Conservation (phyloP, 2,888 invertebrate species). For the Drosophila prolongata region DNA sequence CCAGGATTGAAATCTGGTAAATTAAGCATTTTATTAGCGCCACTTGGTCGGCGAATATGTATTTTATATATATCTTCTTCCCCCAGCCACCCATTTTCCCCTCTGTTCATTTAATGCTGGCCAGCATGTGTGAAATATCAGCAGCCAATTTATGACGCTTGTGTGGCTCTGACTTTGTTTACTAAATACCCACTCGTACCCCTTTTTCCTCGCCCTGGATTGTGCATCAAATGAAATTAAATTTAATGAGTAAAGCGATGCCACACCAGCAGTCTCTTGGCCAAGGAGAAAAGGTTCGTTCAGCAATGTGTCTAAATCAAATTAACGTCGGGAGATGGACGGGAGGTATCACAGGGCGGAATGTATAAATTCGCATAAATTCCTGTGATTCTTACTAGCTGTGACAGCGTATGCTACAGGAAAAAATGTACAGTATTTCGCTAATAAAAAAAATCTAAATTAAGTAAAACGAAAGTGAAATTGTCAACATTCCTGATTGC, state of each 20-base stretch:
- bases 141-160: conserved; percentile 71
- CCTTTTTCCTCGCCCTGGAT: conserved; percentile 7
- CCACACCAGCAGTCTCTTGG: conserved; percentile 48
- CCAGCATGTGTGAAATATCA: conserved; percentile 76
- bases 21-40: conserved; percentile 75
- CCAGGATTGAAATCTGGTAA: conserved; percentile 49
- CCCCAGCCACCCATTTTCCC: conserved; percentile 6
- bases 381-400: conserved; percentile 57
- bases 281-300: conserved; percentile 70
- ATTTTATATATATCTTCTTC: conserved; percentile 12
- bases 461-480: no score
- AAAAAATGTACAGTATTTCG: conserved; percentile 8
- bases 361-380: conserved; percentile 55
- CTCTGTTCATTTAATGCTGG: conserved; percentile 25
- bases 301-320: conserved; percentile 72
- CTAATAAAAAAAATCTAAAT: no score
- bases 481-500: no score
- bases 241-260: conserved; percentile 65
- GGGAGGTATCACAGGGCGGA: neutral
- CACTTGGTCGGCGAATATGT: conserved; percentile 47
- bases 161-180: conserved; percentile 68
- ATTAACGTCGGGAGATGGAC: conserved; percentile 48
- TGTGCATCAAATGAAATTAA: conserved; percentile 66
- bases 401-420: conserved; percentile 32
- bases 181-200: conserved; percentile 33